Evolutionary conservation across 2,888 invertebrate genomes (phyloP).

Genomic region (Omphaloscelis lunosa): DNA sequence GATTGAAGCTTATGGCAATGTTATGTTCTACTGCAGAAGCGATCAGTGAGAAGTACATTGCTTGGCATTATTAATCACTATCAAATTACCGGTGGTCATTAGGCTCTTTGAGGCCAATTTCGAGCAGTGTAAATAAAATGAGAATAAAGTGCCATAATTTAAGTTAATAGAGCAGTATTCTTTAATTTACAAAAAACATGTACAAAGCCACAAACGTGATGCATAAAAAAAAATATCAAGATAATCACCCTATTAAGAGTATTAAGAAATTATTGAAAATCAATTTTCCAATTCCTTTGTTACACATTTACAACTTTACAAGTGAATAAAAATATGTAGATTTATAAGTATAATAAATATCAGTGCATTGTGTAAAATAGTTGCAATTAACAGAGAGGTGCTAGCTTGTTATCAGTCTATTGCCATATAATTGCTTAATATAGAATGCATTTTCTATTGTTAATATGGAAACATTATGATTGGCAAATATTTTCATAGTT

Average conservation of each 20-base stretch:
- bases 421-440: constrained; percentile 31
- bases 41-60: neutral
- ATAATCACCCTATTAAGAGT: neutral
- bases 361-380: constrained; percentile 7
- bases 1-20: too few species aligned
- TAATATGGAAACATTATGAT: neutral
- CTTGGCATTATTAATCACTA: neutral
- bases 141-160: neutral
- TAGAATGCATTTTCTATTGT: constrained; percentile 27
- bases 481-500: constrained; percentile 5
- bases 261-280: neutral
- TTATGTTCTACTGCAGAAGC: too few species aligned
- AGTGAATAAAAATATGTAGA: neutral
- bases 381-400: constrained; percentile 22
- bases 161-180: neutral
- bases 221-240: neutral
- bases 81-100: neutral
- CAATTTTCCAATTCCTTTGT: neutral
- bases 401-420: constrained; percentile 17
- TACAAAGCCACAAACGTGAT: neutral
- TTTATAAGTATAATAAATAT: constrained; percentile 7
- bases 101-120: neutral
- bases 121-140: neutral
- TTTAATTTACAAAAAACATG: neutral
- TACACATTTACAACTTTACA: neutral